phyloP scores from a whole-genome alignment of 2,113 vertebrate genomes.

The Australoheros scitulus region DNA sequence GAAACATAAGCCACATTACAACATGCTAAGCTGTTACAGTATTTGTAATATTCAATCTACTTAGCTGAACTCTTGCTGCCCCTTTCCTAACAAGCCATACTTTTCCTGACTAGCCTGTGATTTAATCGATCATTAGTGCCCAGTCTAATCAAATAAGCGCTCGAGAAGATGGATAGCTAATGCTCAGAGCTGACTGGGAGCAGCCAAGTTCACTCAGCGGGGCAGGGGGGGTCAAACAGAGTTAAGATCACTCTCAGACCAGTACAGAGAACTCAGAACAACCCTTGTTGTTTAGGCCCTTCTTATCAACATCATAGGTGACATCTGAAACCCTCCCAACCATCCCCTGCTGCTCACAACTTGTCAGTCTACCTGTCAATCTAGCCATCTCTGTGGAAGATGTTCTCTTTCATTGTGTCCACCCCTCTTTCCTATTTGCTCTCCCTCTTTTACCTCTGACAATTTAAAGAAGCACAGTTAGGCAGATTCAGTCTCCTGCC shows the following conservation, averaged over 20 bases:
- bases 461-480: slow-evolving; percentile 10
- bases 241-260: slow-evolving; percentile 54
- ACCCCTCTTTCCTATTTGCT: slow-evolving; percentile 2
- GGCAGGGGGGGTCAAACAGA: slow-evolving; percentile 58
- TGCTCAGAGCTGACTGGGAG: slow-evolving; percentile 45
- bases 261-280: slow-evolving; percentile 22
- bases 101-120: slow-evolving; percentile 59
- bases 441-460: slow-evolving; percentile 13
- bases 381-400: slow-evolving; percentile 20
- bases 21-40: slow-evolving; percentile 41
- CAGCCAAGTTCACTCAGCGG: slow-evolving; percentile 56
- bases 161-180: slow-evolving; percentile 57
- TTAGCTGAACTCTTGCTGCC: slow-evolving; percentile 60
- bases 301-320: slow-evolving; percentile 56
- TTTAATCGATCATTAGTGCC: slow-evolving; percentile 76
- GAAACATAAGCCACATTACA: slow-evolving; percentile 47
- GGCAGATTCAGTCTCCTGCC: not conserved
- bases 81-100: slow-evolving; percentile 55
- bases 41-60: slow-evolving; percentile 58
- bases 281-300: slow-evolving; percentile 37
- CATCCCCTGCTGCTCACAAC: slow-evolving; percentile 47
- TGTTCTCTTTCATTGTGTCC: slow-evolving; percentile 14
- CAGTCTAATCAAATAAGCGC: slow-evolving; percentile 70
- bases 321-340: slow-evolving; percentile 42
- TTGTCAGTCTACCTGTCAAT: slow-evolving; percentile 57